phyloP scores from a whole-genome alignment of 2,888 invertebrate genomes.

The Trichopria drosophilae region DNA sequence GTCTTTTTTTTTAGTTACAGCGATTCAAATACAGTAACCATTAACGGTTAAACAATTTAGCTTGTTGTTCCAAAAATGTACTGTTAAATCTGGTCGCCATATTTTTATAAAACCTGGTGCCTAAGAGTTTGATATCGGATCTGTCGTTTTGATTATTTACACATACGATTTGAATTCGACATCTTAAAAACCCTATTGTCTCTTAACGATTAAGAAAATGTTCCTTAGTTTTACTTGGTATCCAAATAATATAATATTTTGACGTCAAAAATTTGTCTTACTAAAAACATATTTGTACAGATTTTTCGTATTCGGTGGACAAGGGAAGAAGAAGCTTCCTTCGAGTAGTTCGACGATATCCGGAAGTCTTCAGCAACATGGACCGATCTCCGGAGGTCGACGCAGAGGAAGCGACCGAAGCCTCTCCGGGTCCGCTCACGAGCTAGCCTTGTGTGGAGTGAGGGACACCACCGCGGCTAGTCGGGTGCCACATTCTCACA shows the following conservation, averaged over 20 bases:
- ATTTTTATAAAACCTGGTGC: no score
- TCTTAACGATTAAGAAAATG: background rate
- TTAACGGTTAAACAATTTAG: no score
- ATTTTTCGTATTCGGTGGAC: slow-evolving; percentile 88
- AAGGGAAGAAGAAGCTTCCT: slow-evolving; percentile 80
- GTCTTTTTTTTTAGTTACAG: no score
- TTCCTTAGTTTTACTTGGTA: background rate
- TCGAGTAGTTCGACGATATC: slow-evolving; percentile 64
- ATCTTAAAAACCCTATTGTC: background rate
- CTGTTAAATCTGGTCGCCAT: no score
- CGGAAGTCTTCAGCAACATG: slow-evolving; percentile 55
- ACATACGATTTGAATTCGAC: no score
- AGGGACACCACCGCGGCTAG: slow-evolving; percentile 61
- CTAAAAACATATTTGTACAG: no score
- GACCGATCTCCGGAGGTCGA: slow-evolving; percentile 54
- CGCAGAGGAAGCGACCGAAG: slow-evolving; percentile 84
- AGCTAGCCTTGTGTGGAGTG: slow-evolving; percentile 74
- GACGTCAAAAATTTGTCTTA: no score
- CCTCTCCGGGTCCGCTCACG: slow-evolving; percentile 81
- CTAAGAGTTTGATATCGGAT: no score
- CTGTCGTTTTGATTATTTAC: no score
- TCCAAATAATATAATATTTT: no score
- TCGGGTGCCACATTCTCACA: slow-evolving; percentile 82
- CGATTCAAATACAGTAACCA: no score
- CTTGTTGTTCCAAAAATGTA: no score